Evolutionary conservation across 2,113 vertebrate species (phyloP).

Genomic region (Sander lucioperca): DNA sequence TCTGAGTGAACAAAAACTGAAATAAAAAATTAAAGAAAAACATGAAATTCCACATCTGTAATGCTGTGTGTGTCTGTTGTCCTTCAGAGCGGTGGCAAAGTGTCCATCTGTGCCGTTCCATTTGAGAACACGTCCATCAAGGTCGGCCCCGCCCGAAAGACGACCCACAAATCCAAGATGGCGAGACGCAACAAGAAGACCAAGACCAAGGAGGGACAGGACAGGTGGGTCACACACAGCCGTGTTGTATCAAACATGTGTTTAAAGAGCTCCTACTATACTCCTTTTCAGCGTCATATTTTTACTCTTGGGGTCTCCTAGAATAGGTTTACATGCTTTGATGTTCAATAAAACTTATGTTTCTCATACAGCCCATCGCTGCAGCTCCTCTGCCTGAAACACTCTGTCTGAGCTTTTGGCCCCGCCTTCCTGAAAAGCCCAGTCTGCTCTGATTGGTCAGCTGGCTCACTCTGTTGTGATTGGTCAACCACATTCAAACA

Average conservation of each 20-base stretch:
- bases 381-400: too few relatives aligned
- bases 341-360: too few relatives aligned
- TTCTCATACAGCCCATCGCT: too few relatives aligned
- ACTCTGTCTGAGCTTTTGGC: too few relatives aligned
- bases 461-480: too few relatives aligned
- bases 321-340: too few relatives aligned
- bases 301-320: too few relatives aligned
- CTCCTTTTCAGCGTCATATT: too few relatives aligned
- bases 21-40: background rate
- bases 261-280: too few relatives aligned
- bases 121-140: constrained; percentile 99
- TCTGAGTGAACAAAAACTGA: background rate
- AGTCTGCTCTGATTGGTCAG: too few relatives aligned
- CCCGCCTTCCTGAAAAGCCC: too few relatives aligned
- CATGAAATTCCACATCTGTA: background rate
- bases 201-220: constrained; percentile 93
- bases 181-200: constrained; percentile 94
- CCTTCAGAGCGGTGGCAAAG: constrained; percentile 93
- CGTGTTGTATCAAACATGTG: background rate
- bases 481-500: too few relatives aligned
- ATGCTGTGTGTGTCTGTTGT: background rate
- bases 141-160: constrained; percentile 94
- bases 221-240: constrained; percentile 84
- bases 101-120: constrained; percentile 94
- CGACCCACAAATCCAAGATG: constrained; percentile 94